Base-by-base conservation (phyloP, 2,888 invertebrate species). In the Pammene aurita region DNA sequence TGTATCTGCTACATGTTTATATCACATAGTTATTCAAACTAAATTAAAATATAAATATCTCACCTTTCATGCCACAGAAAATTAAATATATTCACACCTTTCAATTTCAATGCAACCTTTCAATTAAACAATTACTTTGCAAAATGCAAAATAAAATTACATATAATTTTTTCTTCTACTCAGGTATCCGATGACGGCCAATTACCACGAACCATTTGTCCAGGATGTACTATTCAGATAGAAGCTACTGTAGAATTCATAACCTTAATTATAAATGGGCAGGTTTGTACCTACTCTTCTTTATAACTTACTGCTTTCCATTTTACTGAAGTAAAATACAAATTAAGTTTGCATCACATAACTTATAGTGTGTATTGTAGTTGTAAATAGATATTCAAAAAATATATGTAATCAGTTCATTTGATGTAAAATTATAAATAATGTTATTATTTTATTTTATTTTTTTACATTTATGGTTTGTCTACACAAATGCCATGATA, bases 201-300 rank as follows among this genome's bases (percentile, higher is more conserved):
- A 79, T 91, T 95, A 73, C 96, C 96, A 1, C 93, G 94, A 64
- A 95, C 95, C 18, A 95, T 96, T 75, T 96, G 96, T 80, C 95
- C 95, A 9, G 95, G 95, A 50, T 96, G 96, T 78, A 95, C 95
- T 72, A 95, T 96, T 69, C 96, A 96, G 81, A 81, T 96, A 75
- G 95, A 96, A 83, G 94, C 96, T 54, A 95, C 96, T 26, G 94
- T 95, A 67, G 94, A 95, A 77, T 96, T 96, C 84, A 93, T 96
- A 77, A 95, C 95, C 75, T 86, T 96, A 16, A 94, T 96, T 73
- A 91, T 95, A 65, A 94, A 93, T 78, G 96, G 96, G 1, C 96
- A 96, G 85, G 93, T 93, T 77, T 61, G 57, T 60, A 52, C 10
- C 42, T 42, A 11, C 11, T 52, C 13, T 52, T 52, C 16, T 48